These are phyloP conservation scores for Labeo calbasu DNA, from an alignment of 2,797 vertebrate species.

Conservation along the genomic window DNA sequence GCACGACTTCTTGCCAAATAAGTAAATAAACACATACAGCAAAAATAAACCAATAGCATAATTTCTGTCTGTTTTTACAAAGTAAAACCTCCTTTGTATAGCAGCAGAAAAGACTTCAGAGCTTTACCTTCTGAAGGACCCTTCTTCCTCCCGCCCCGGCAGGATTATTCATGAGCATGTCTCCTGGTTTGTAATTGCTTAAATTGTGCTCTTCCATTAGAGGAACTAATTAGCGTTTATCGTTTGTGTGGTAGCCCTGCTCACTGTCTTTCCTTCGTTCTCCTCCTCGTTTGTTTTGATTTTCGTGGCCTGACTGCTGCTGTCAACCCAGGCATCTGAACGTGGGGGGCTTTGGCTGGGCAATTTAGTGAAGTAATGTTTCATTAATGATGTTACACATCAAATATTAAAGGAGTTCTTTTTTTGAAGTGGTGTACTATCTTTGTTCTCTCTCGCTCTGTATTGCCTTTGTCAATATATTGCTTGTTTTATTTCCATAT, in stretches of 20 bases:
- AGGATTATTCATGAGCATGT: slow-evolving; percentile 73
- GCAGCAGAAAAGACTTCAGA: slow-evolving; percentile 15
- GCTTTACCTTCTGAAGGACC: slow-evolving; percentile 19
- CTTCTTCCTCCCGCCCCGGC: neutral
- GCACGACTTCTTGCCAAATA: neutral
- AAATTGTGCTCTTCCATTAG: slow-evolving; percentile 79
- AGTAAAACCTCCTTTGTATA: slow-evolving; percentile 6
- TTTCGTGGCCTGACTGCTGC: slow-evolving; percentile 38
- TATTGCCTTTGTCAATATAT: neutral
- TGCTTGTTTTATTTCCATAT: neutral
- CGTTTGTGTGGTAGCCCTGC: slow-evolving; percentile 63
- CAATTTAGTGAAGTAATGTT: slow-evolving; percentile 31
- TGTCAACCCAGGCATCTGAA: slow-evolving; percentile 43
- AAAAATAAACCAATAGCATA: neutral
- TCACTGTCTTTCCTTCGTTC: slow-evolving; percentile 21
- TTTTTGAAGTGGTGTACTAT: neutral
- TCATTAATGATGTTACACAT: slow-evolving; percentile 32
- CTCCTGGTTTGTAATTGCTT: slow-evolving; percentile 77
- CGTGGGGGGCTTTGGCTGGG: neutral
- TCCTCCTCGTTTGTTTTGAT: slow-evolving; percentile 42
- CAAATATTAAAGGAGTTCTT: slow-evolving; percentile 24
- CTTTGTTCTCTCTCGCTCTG: neutral
- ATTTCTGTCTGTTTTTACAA: slow-evolving; percentile 15
- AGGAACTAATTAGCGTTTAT: slow-evolving; percentile 80
- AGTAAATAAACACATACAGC: neutral